phyloP scores from a whole-genome alignment of 64 coral and sea anemone genomes.

The Montipora efflorescens region DNA sequence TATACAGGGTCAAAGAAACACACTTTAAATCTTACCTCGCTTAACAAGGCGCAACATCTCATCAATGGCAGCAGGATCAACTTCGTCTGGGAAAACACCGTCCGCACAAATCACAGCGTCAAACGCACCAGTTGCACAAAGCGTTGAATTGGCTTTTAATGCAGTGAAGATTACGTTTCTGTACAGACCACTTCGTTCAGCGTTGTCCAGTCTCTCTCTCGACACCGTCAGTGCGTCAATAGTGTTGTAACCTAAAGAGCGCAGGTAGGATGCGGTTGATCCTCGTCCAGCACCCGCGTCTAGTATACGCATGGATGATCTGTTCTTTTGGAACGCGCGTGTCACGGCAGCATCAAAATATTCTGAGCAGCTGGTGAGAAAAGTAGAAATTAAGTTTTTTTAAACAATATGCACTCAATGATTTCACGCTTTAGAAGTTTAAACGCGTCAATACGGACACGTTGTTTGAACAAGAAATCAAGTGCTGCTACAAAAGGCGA shows the following conservation, averaged over 20 bases:
- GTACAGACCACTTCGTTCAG: constrained; percentile 34
- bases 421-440: neutral
- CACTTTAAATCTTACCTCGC: neutral
- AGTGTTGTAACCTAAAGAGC: constrained; percentile 39
- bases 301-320: constrained; percentile 23
- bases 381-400: neutral
- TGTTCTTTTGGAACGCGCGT: constrained; percentile 6
- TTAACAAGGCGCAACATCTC: constrained; percentile 54
- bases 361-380: constrained; percentile 2
- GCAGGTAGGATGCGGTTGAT: constrained; percentile 35
- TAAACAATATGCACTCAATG: no score
- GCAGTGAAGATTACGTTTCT: constrained; percentile 35
- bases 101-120: constrained; percentile 45
- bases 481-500: no score
- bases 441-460: neutral
- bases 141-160: constrained; percentile 30
- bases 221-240: constrained; percentile 41
- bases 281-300: constrained; percentile 30
- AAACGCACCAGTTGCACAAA: constrained; percentile 38
- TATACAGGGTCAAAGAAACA: neutral
- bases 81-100: constrained; percentile 46
- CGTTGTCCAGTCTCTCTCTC: constrained; percentile 33
- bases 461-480: no score
- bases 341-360: constrained; percentile 38
- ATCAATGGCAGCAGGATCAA: constrained; percentile 34